phyloP scores from a whole-genome alignment of 2,113 vertebrate genomes.

The Sebastes fasciatus region DNA sequence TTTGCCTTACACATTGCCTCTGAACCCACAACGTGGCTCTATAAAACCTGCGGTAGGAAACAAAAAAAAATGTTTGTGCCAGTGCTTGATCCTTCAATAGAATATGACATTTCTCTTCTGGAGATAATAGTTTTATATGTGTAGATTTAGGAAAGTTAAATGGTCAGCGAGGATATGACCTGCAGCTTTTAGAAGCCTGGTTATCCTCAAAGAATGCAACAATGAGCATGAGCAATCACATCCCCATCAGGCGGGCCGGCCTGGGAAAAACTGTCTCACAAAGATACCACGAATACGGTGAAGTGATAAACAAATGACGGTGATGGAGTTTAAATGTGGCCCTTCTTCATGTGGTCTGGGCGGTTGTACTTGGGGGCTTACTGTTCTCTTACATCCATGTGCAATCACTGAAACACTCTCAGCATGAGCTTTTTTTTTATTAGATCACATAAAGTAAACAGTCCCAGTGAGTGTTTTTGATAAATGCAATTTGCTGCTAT shows the following conservation, averaged over 20 bases:
- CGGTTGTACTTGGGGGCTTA: conserved; percentile 54
- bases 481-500: conserved; percentile 84
- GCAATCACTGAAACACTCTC: conserved; percentile 78
- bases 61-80: conserved; percentile 26
- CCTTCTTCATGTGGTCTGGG: conserved; percentile 74
- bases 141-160: conserved; percentile 55
- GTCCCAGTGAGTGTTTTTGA: conserved; percentile 83
- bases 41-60: conserved; percentile 63
- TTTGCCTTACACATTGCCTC: conserved; percentile 45
- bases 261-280: conserved; percentile 73
- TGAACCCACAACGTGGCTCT: conserved; percentile 47
- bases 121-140: conserved; percentile 50
- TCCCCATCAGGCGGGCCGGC: conserved; percentile 43
- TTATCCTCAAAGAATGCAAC: conserved; percentile 62
- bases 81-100: conserved; percentile 30
- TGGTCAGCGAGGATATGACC: conserved; percentile 62
- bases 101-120: conserved; percentile 39
- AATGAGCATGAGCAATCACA: conserved; percentile 66
- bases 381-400: conserved; percentile 72
- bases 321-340: conserved; percentile 73
- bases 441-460: conserved; percentile 83
- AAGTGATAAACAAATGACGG: conserved; percentile 78
- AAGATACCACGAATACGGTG: conserved; percentile 58
- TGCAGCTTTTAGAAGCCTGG: conserved; percentile 61
- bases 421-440: conserved; percentile 77